Base-by-base conservation (phyloP, 1,140 invertebrate species). In the Telenomus remus region DNA sequence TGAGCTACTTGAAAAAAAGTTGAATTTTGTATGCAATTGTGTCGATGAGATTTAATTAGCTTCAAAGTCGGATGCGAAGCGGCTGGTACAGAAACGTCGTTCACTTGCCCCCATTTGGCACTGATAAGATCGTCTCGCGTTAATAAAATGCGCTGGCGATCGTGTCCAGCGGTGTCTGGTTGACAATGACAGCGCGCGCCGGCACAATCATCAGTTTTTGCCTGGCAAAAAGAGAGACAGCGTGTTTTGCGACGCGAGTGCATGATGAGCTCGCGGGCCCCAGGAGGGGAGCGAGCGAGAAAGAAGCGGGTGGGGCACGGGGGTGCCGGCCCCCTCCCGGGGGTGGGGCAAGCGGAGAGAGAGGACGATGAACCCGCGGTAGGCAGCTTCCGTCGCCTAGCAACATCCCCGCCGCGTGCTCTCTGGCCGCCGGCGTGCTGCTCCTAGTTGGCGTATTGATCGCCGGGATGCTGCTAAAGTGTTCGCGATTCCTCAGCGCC, bases 381-480 rank as follows among this genome's bases (percentile, higher is more conserved):
- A 71, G 68, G 69, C 69, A 72, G 69, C 60, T 64, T 64, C 54
- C 69, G 69, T 59, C 54, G 69, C 69, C 27, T 54, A 61, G 70
- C 70, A 72, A 72, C 61, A 73, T 66, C 70, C 70, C 61, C 61
- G 60, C 60, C 61, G 48, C 54, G 61, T 55, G 61, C 49, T 74
- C 60, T 72, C 60, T 60, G 53, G 47, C 69, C 35, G 56, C 59
- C 42, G 60, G 60, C 51, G 34, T 19, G 55, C 42, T 47, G 65
- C 53, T 49, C 54, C 46, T 51, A 50, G 56, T 56, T 63, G 68
- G 51, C 47, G 59, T 73, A 74, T 74, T 74, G 71, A 68, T 74
- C 71, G 71, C 11, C 57, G 71, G 71, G 71, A 74, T 74, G 71
- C 71, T 74, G 71, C 4, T 60, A 53, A 73, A 74, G 57, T 65